Percentiles rank a stretch among this genome's conserved stretches.
These are phyloP conservation scores for Acanthopleura granulata DNA, from an alignment of 2,888 invertebrate genomes.

Conservation along the genomic window DNA sequence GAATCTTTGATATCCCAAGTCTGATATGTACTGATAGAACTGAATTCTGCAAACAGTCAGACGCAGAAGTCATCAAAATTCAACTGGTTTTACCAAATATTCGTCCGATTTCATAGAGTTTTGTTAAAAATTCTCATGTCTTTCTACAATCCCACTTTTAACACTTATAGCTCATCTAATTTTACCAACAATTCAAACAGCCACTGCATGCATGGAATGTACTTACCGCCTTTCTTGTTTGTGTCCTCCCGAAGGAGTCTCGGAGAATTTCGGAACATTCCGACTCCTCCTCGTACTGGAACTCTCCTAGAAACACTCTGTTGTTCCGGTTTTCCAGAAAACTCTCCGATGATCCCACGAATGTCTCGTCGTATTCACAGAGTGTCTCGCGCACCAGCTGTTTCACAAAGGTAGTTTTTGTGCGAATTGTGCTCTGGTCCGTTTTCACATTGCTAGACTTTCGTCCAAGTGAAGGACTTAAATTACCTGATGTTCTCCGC, in stretches of 20 bases:
- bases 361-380: constrained; percentile 27
- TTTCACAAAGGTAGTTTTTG: constrained; percentile 21
- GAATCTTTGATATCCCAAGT: no score
- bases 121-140: no score
- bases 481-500: no score
- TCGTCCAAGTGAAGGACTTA: neutral
- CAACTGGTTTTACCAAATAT: no score
- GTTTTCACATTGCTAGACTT: neutral
- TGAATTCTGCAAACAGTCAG: no score
- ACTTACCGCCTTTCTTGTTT: constrained; percentile 29
- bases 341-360: neutral
- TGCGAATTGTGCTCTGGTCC: neutral
- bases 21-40: no score
- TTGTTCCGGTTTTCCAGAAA: constrained; percentile 11
- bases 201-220: no score
- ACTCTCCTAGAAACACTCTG: constrained; percentile 36
- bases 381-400: constrained; percentile 31
- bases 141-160: no score
- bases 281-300: constrained; percentile 30
- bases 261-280: constrained; percentile 16
- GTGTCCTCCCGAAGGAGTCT: constrained; percentile 26
- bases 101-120: no score
- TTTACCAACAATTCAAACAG: no score
- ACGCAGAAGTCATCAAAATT: no score
- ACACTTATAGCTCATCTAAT: no score